These are phyloP conservation scores for Hipposideros larvatus DNA, from an alignment of 2,797 vertebrate species.

Conservation along the genomic window DNA sequence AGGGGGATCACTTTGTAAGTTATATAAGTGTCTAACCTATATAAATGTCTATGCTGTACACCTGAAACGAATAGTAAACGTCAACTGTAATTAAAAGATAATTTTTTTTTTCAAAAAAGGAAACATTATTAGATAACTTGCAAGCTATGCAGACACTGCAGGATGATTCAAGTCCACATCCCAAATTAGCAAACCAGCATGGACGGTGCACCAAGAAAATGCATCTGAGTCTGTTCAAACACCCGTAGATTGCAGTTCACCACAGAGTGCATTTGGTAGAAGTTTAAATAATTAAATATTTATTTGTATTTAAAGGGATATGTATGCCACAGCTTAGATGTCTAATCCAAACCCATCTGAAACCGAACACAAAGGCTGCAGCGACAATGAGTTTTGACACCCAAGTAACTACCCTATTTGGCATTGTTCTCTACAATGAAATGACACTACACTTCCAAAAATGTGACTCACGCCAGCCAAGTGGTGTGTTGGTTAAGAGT, in stretches of 20 bases:
- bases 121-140: not conserved
- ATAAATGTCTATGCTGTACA: too few species aligned
- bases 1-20: too few species aligned
- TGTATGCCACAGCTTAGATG: not conserved
- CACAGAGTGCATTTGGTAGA: not conserved
- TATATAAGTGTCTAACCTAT: too few species aligned
- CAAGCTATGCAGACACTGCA: not conserved
- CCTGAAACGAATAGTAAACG: too few species aligned
- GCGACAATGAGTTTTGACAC: not conserved
- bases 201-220: not conserved
- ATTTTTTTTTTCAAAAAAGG: conserved; percentile 82
- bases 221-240: not conserved
- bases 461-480: too few species aligned
- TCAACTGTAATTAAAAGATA: conserved; percentile 81
- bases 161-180: not conserved
- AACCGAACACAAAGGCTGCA: not conserved
- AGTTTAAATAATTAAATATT: not conserved
- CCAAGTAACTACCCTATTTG: not conserved
- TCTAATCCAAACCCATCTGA: not conserved
- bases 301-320: not conserved
- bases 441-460: not conserved
- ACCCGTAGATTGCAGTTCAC: not conserved
- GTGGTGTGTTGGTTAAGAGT: too few species aligned
- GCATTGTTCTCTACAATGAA: not conserved
- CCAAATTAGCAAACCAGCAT: not conserved